Conservation (phyloP, 2,797 vertebrate species). For the Chlorospingus semifuscus region DNA sequence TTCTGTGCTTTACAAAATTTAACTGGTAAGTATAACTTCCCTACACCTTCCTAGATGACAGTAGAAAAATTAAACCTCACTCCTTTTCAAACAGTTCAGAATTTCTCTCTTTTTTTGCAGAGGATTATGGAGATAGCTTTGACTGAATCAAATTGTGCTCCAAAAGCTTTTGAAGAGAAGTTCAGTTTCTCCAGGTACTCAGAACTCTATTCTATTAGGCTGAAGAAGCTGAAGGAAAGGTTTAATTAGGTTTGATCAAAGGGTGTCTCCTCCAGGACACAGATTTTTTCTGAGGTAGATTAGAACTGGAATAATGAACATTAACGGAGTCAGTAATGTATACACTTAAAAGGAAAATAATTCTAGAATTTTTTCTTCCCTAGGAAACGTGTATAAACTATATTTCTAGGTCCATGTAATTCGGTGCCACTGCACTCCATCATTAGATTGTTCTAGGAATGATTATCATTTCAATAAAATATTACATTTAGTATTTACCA, state of each 20-base stretch:
- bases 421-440: background rate
- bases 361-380: background rate
- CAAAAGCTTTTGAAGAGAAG: conserved; percentile 55
- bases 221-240: background rate
- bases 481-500: conserved; percentile 35
- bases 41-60: background rate
- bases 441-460: conserved; percentile 22
- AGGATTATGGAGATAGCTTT: conserved; percentile 32
- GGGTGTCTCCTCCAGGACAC: background rate
- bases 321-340: background rate
- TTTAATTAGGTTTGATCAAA: conserved; percentile 45
- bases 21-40: background rate
- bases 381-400: background rate
- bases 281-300: background rate
- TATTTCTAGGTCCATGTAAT: background rate
- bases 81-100: background rate
- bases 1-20: background rate
- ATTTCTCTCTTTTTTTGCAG: background rate
- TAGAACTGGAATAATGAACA: background rate
- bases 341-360: background rate
- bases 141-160: conserved; percentile 20
- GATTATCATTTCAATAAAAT: conserved; percentile 33
- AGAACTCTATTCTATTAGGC: background rate
- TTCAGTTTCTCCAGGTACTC: conserved; percentile 12
- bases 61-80: background rate